Conservation (phyloP, 2,797 vertebrate genomes). For the Tamandua tetradactyla region DNA sequence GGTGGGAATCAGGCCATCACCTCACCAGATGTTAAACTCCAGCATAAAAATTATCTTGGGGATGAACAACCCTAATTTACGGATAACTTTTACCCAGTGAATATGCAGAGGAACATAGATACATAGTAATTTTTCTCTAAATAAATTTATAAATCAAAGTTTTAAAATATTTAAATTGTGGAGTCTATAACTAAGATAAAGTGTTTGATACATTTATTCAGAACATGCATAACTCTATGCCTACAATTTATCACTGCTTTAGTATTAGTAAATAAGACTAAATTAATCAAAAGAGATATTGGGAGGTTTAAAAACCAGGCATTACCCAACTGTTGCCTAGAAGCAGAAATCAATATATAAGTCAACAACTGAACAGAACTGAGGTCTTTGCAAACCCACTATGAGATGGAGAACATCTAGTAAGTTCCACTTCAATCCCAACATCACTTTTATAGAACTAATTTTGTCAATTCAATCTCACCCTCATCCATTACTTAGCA, state of each 20-base stretch:
- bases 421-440: not conserved
- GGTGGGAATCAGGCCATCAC: not conserved
- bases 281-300: constrained; percentile 12
- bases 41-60: not conserved
- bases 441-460: not conserved
- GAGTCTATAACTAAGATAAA: constrained; percentile 32
- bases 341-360: constrained; percentile 30
- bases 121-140: not conserved
- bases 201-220: not conserved
- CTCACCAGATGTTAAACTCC: not conserved
- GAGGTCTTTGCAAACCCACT: not conserved
- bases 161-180: constrained; percentile 1
- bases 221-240: constrained; percentile 1
- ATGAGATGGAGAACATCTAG: not conserved
- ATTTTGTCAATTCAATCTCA: not conserved
- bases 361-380: not conserved
- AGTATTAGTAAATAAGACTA: constrained; percentile 30
- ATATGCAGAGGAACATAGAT: not conserved
- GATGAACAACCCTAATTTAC: not conserved
- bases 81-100: not conserved
- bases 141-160: constrained; percentile 10
- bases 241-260: not conserved
- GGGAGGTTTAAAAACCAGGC: not conserved
- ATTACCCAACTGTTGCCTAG: not conserved
- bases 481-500: not conserved